phyloP scores from a whole-genome alignment of 2,797 vertebrate genomes.

The Hyperoplus lanceolatus region DNA sequence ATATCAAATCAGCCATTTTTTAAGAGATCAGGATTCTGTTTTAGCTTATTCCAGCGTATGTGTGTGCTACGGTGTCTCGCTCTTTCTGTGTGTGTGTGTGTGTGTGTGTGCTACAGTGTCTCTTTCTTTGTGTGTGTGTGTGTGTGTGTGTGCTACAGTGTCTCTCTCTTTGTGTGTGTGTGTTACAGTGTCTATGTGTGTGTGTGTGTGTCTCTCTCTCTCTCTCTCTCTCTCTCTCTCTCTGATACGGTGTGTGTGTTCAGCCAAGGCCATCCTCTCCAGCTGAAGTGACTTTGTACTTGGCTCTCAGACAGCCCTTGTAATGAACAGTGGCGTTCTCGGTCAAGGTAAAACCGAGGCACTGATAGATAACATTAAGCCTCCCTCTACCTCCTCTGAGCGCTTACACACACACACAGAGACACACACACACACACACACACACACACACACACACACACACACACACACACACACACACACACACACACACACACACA shows the following conservation, averaged over 20 bases:
- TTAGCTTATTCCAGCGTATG: slow-evolving; percentile 63
- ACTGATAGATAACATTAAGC: slow-evolving; percentile 49
- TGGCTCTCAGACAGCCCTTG: slow-evolving; percentile 52
- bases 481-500: background rate
- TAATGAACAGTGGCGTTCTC: slow-evolving; percentile 55
- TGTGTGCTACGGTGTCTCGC: slow-evolving; percentile 55
- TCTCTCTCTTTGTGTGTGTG: slow-evolving; percentile 4
- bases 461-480: background rate
- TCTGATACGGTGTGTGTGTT: background rate
- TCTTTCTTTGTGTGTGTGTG: slow-evolving; percentile 46
- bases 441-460: background rate
- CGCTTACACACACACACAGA: background rate
- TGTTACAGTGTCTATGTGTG: background rate
- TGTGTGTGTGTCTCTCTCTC: background rate
- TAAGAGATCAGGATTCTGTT: slow-evolving; percentile 52
- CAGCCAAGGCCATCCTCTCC: slow-evolving; percentile 12
- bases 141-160: slow-evolving; percentile 53
- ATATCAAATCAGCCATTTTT: slow-evolving; percentile 71
- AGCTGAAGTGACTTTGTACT: slow-evolving; percentile 53
- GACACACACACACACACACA: background rate
- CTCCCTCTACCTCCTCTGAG: slow-evolving; percentile 9
- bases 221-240: no score
- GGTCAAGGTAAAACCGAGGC: slow-evolving; percentile 67
- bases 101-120: background rate
- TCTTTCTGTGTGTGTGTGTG: background rate